phyloP scores from a whole-genome alignment of 2,888 invertebrate genomes.

The Imbricaverruca yamaguchii region DNA sequence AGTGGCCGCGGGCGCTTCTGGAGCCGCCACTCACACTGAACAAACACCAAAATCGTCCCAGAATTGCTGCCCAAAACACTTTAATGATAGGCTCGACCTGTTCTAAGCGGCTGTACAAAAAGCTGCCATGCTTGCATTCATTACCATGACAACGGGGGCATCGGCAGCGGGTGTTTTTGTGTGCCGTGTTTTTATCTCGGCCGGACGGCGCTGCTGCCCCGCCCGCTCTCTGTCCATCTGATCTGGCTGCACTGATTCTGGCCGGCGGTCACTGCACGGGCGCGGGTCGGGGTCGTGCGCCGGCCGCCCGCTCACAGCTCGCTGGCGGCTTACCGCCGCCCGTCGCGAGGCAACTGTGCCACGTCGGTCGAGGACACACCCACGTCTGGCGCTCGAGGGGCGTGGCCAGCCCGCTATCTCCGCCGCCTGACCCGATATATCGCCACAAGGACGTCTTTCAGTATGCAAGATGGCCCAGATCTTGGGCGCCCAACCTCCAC shows the following conservation, averaged over 20 bases:
- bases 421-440: background rate
- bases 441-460: background rate
- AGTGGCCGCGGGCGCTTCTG: background rate
- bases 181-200: background rate
- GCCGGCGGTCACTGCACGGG: background rate
- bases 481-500: background rate
- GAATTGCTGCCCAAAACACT: background rate
- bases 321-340: too few relatives aligned
- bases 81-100: background rate
- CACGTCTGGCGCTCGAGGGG: background rate
- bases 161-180: background rate
- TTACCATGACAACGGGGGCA: conserved; percentile 15
- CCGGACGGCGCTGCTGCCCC: background rate
- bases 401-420: background rate
- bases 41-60: conserved; percentile 13
- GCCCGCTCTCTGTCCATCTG: background rate
- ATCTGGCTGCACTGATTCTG: background rate
- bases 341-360: background rate
- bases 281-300: too few relatives aligned
- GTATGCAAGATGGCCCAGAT: conserved; percentile 21
- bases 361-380: background rate
- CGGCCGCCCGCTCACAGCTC: too few relatives aligned
- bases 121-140: conserved; percentile 16
- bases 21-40: background rate
- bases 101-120: background rate